Percentiles rank a stretch among this genome's conserved stretches.
Evolutionary conservation across 1,140 invertebrate species (phyloP).

Genomic region (Bombus balteatus): DNA sequence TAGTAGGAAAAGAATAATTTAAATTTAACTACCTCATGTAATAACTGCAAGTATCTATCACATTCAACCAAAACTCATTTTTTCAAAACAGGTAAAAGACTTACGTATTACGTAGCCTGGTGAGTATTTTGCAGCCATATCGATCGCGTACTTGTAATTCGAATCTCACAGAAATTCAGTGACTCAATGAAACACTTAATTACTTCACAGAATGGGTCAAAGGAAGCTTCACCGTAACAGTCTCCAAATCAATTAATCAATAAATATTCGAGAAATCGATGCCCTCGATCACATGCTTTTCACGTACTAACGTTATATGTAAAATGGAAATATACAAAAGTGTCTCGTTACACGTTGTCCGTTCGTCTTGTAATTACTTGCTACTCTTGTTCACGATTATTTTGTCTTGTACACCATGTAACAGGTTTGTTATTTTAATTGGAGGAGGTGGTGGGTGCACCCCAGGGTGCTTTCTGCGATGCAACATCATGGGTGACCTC

Average conservation of each 20-base stretch:
- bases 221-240: neutral
- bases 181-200: neutral
- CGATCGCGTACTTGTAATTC: neutral
- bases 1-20: neutral
- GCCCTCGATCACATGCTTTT: neutral
- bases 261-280: neutral
- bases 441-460: conserved; percentile 77
- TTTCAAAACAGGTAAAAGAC: neutral
- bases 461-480: conserved; percentile 83
- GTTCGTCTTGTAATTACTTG: conserved; percentile 46
- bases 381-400: conserved; percentile 72
- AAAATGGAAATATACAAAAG: conserved; percentile 1
- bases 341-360: neutral
- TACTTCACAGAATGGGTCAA: neutral
- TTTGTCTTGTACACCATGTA: conserved; percentile 76
- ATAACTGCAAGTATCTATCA: neutral
- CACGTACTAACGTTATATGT: neutral
- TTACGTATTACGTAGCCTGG: conserved; percentile 2
- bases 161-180: neutral
- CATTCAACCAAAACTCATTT: neutral
- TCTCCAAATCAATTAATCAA: no score
- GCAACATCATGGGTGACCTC: conserved; percentile 81
- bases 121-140: neutral
- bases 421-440: conserved; percentile 76
- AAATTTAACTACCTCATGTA: neutral